Base-by-base conservation (phyloP, 2,113 vertebrate genomes). In the Guaruba guarouba region DNA sequence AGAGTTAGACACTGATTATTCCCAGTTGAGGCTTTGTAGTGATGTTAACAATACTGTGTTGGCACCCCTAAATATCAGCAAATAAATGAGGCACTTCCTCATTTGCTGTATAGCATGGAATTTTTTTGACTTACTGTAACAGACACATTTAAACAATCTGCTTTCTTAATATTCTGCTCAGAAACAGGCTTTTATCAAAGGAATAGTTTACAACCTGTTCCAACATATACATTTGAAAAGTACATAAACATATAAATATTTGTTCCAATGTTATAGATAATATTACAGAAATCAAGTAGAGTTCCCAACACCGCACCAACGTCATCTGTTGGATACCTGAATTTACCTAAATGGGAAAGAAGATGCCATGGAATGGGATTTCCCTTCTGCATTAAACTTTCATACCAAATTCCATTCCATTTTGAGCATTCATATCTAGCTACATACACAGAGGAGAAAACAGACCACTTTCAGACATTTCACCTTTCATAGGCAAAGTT, bases 1-100 rank as follows among this genome's bases (percentile, higher is more conserved):
- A 78, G 66, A 73, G 64, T 5, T 20, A 92, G 86, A 82, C 13
- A 12, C 63, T 62, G 77, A 82, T 96, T 91, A 86, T 82, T 94
- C 84, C 88, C 78, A 63, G 43, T 4, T 61, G 90, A 92, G 41
- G 27, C 15, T 82, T 15, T 61, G 44, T 49, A 74, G 85, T 70
- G 78, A 82, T 48, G 41, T 39, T 43, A 92, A n/a, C 51, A 86
- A 63, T 11, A 4, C 7, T 33, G 54, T 20, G 37, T 8, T 82
- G 91, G 77, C 49, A 16, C 41, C 76, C 82, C 77, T 73, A 48
- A 92, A 94, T 6, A 81, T 28, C 89, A 82, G 52, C 66, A 93
- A 89, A 88, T 33, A 93, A 95, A 87, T 31, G 52, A 95, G 83
- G 11, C 29, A 25, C 69, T 93, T 23, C n/a, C 55, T 24, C 3